These are phyloP conservation scores for Helogale parvula DNA, from an alignment of 2,113 vertebrate species.

Conservation along the genomic window DNA sequence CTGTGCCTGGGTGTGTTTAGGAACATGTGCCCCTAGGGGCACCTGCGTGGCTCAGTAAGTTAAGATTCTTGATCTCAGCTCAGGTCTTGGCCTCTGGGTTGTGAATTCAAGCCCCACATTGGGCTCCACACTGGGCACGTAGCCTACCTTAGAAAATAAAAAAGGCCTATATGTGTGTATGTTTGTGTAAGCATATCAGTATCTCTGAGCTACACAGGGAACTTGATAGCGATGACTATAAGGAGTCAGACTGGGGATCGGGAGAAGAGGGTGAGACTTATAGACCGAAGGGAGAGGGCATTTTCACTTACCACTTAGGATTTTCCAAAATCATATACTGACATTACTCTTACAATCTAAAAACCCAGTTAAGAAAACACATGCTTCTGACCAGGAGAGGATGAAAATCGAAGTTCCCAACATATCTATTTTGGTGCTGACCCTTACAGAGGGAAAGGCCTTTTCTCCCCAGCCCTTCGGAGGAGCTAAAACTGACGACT, in stretches of 20 bases:
- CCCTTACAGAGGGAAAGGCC: not conserved
- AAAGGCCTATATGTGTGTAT: too few relatives aligned
- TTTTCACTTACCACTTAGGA: not conserved
- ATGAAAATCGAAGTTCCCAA: not conserved
- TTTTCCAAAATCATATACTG: not conserved
- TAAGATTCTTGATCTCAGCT: too few relatives aligned
- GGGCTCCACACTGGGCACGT: too few relatives aligned
- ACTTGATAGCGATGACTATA: not conserved
- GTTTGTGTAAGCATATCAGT: rapidly evolving
- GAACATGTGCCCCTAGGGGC: not conserved
- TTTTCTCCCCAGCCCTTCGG: not conserved
- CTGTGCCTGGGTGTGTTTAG: not conserved
- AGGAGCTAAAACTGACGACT: slow-evolving; percentile 52
- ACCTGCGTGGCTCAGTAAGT: too few relatives aligned
- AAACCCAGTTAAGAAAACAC: not conserved
- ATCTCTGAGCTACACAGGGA: not conserved
- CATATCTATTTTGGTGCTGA: not conserved
- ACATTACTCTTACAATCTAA: not conserved
- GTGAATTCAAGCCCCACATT: too few relatives aligned
- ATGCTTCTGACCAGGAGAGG: not conserved
- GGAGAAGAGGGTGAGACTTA: not conserved
- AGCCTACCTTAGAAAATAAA: too few relatives aligned
- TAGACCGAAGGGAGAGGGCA: not conserved
- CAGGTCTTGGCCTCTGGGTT: too few relatives aligned
- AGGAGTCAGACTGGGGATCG: not conserved